phyloP scores from a whole-genome alignment of 2,888 invertebrate genomes.

The Cremastobaeus sp. region DNA sequence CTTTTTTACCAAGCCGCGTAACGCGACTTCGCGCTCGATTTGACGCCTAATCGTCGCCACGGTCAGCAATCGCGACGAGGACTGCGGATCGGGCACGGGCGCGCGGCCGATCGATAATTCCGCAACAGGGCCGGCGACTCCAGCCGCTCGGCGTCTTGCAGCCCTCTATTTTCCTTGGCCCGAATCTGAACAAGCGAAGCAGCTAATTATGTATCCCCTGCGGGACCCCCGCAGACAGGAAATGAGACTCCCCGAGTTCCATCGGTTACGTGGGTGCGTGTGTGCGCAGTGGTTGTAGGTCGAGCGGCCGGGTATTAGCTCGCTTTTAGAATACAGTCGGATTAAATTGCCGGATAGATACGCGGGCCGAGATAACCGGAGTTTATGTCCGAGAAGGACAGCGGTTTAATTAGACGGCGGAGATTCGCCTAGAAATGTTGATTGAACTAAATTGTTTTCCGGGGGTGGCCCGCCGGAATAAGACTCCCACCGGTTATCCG shows the following conservation, averaged over 20 bases:
- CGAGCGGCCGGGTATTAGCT: constrained; percentile 47
- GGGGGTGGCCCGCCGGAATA: constrained; percentile 61
- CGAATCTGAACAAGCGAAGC: constrained; percentile 69
- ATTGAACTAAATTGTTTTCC: constrained; percentile 79
- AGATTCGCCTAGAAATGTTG: constrained; percentile 77
- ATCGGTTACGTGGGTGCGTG: constrained; percentile 52
- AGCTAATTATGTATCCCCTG: constrained; percentile 76
- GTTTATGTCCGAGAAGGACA: constrained; percentile 74
- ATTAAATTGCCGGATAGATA: constrained; percentile 73
- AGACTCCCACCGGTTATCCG: constrained; percentile 62
- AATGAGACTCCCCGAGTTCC: constrained; percentile 76
- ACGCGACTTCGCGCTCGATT: constrained; percentile 16
- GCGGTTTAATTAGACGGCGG: constrained; percentile 77
- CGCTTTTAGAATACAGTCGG: constrained; percentile 70
- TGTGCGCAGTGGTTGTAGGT: constrained; percentile 11
- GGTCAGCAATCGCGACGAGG: too few species aligned
- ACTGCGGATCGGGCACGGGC: too few species aligned
- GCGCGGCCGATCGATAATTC: constrained; percentile 57
- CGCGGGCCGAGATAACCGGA: constrained; percentile 73
- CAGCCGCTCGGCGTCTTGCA: constrained; percentile 52
- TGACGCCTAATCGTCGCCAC: neutral
- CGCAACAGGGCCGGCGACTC: constrained; percentile 35
- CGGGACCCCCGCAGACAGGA: constrained; percentile 76
- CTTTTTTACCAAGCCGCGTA: too few species aligned
- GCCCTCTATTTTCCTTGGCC: constrained; percentile 43